Percentiles rank a stretch among this genome's conserved stretches.
phyloP scores from a whole-genome alignment of 2,888 invertebrate species.

The Caenorhabditis sp. region DNA sequence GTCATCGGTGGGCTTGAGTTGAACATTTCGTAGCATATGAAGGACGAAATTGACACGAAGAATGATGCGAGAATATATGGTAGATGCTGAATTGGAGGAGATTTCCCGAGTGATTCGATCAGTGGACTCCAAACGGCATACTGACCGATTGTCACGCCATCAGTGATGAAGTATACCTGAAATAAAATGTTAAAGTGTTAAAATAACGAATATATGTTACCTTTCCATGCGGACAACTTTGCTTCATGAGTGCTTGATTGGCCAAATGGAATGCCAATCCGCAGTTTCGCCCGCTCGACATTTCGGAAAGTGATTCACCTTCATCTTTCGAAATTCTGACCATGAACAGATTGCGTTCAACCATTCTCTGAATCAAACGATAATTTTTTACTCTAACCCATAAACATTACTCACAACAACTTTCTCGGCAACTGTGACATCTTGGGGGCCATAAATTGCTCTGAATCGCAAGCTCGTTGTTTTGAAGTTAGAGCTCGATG shows the following conservation, averaged over 20 bases:
- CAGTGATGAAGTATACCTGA: slow-evolving; percentile 40
- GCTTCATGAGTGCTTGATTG: slow-evolving; percentile 22
- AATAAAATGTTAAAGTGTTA: background rate
- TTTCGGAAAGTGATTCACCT: slow-evolving; percentile 31
- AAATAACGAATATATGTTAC: background rate
- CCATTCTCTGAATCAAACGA: slow-evolving; percentile 17
- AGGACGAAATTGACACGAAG: background rate
- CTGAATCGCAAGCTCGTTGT: slow-evolving; percentile 36
- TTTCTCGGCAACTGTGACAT: slow-evolving; percentile 45
- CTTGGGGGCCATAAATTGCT: slow-evolving; percentile 50
- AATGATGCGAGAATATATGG: background rate
- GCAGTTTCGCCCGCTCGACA: slow-evolving; percentile 36
- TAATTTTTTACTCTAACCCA: background rate
- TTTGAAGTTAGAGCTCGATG: slow-evolving; percentile 5
- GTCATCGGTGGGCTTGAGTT: slow-evolving; percentile 33
- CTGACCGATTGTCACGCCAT: slow-evolving; percentile 27
- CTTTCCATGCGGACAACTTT: slow-evolving; percentile 15
- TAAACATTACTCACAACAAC: slow-evolving; percentile 26
- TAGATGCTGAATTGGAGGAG: background rate
- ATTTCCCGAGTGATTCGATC: slow-evolving; percentile 24
- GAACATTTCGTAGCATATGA: slow-evolving; percentile 16
- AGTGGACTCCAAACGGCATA: slow-evolving; percentile 34
- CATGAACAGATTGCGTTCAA: background rate
- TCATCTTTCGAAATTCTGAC: slow-evolving; percentile 5
- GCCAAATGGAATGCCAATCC: slow-evolving; percentile 34